Evolutionary conservation across 2,888 invertebrate species (phyloP).

Genomic region (Hemistola chrysoprasaria): DNA sequence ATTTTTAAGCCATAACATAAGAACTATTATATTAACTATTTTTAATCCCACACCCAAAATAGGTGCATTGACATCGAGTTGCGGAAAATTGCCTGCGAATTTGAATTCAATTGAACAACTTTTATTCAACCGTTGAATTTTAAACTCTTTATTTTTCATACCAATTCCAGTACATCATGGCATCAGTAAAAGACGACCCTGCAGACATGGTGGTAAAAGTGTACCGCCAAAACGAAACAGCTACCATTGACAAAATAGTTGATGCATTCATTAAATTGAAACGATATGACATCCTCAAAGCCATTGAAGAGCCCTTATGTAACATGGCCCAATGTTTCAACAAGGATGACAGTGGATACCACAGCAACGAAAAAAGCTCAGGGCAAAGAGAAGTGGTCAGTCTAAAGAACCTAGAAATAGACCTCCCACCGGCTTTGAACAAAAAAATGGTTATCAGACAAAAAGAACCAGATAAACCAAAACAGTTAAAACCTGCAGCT

Average conservation of each 20-base stretch:
- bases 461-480: conserved; percentile 52
- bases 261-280: conserved; percentile 71
- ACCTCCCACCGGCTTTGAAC: conserved; percentile 67
- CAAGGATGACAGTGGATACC: conserved; percentile 72
- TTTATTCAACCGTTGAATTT: too few relatives aligned
- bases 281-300: conserved; percentile 77
- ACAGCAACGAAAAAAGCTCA: conserved; percentile 55
- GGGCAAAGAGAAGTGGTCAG: conserved; percentile 63
- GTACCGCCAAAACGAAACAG: conserved; percentile 74
- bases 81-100: too few relatives aligned
- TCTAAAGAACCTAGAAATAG: conserved; percentile 58
- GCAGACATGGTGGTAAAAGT: conserved; percentile 79
- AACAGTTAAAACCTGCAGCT: conserved; percentile 41
- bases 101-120: too few relatives aligned
- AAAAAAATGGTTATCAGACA: conserved; percentile 50
- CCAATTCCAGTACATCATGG: conserved; percentile 71
- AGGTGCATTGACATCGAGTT: too few relatives aligned
- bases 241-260: conserved; percentile 78
- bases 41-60: too few relatives aligned
- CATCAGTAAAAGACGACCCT: conserved; percentile 77
- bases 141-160: too few relatives aligned
- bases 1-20: too few relatives aligned
- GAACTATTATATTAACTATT: too few relatives aligned
- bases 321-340: conserved; percentile 61
- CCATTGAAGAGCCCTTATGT: conserved; percentile 64